Base-by-base conservation (phyloP, 2,888 invertebrate species). In the Hirtodrosophila duncani region DNA sequence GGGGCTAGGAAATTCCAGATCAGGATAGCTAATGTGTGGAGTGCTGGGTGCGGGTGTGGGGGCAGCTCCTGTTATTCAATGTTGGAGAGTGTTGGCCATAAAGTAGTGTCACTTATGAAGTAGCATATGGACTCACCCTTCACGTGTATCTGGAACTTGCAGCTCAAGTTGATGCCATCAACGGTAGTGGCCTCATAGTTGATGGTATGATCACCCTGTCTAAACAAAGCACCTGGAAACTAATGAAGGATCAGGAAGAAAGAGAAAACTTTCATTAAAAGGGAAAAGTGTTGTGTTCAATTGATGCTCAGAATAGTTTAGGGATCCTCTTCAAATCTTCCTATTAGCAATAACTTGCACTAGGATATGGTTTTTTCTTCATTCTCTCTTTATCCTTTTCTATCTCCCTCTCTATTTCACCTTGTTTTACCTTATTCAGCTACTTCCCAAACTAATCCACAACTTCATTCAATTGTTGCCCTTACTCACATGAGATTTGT, bases 121-220 rank as follows among this genome's bases (percentile, higher is more conserved):
- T 8, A 10, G 13, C 3, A 5, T 9, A 11, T n/a, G n/a, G 2
- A 36, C 83, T 82, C 84, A 91, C 91, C 88, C 86, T 88, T 89
- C 37, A 92, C 89, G 59, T 88, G 88, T 52, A 92, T 88, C 11
- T 89, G 89, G 83, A 92, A 92, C 72, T 89, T 89, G 82, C 92
- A 92, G 62, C 89, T 89, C 33, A 90, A 90, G 63, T 88, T 88
- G 74, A 90, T 89, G 34, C 91, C 91, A 64, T 91, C 89, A 16
- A 89, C 88, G 79, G 91, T 92, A 57, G 89, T 89, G 10, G 91
- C 92, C 55, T 91, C 88, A 69, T 92, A 92, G 46, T 89, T 89
- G 11, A 92, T 88, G 42, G 89, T 89, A 81, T 92, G 91, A 24
- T 88, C 82, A 3, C 92, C 92, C 13, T 87, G 83, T 5, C 89